Conservation (phyloP, 2,113 vertebrate genomes). For the Lates calcarifer region DNA sequence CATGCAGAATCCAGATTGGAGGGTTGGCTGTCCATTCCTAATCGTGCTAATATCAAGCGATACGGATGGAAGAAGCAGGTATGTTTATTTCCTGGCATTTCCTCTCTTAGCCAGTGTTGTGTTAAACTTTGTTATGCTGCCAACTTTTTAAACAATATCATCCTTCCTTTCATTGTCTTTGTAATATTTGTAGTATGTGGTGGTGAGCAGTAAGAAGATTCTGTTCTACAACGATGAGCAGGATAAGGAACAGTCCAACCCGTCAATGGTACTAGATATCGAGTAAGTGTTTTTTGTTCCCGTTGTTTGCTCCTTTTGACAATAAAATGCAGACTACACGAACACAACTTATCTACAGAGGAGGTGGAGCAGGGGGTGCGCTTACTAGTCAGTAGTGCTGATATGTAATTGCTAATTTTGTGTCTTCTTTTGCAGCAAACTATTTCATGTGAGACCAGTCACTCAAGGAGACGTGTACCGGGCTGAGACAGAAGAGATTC, state of each 20-base stretch:
- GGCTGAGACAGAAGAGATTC: constrained; percentile 98
- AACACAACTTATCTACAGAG: neutral
- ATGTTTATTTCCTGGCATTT: constrained; percentile 32
- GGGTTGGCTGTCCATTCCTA: constrained; percentile 98
- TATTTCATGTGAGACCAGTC: constrained; percentile 98
- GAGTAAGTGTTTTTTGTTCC: constrained; percentile 89
- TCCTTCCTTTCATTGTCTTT: constrained; percentile 38
- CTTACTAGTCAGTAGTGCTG: no score
- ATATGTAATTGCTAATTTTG: neutral
- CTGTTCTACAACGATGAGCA: constrained; percentile 98
- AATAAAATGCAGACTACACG: neutral
- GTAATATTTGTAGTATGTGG: constrained; percentile 91
- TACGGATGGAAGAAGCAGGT: constrained; percentile 99
- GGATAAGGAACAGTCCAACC: constrained; percentile 97
- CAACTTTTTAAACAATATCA: neutral
- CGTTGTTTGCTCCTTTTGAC: neutral
- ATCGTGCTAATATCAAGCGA: constrained; percentile 96
- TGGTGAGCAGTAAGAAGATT: constrained; percentile 99
- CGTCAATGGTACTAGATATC: constrained; percentile 99
- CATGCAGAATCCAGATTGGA: constrained; percentile 95
- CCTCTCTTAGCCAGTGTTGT: neutral
- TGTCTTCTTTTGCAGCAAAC: constrained; percentile 86
- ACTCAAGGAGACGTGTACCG: constrained; percentile 99
- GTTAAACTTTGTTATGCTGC: neutral
- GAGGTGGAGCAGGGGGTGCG: neutral